phyloP scores from a whole-genome alignment of 2,113 vertebrate genomes.

The Uria aalge region DNA sequence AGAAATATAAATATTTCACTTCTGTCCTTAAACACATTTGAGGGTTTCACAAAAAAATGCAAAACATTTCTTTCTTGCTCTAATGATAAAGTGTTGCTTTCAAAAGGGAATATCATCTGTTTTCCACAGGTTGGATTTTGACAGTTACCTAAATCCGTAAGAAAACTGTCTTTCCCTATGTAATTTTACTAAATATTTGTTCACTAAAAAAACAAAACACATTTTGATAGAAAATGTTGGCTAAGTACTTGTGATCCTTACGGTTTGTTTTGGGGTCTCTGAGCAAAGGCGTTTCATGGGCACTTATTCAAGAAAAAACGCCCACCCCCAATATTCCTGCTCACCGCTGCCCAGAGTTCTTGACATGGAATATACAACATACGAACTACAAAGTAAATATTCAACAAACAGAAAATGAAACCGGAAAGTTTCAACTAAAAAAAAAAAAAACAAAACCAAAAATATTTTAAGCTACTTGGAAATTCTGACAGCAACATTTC shows the following conservation, averaged over 20 bases:
- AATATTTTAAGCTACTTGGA: neutral
- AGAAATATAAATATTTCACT: neutral
- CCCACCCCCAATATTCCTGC: neutral
- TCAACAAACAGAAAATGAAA: neutral
- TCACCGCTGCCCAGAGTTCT: neutral
- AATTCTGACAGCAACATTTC: neutral
- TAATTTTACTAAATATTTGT: neutral
- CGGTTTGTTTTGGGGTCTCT: neutral
- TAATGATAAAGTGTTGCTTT: neutral
- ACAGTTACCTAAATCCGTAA: neutral
- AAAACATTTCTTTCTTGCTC: neutral
- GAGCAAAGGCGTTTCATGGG: neutral
- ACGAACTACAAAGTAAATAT: accelerated
- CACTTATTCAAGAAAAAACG: no score
- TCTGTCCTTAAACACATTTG: neutral
- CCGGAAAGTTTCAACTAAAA: neutral
- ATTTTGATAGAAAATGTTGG: neutral
- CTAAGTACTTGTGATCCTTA: neutral
- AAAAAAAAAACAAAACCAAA: no score
- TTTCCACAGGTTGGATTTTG: neutral
- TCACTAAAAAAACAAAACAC: neutral
- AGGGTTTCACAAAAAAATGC: neutral
- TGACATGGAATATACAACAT: neutral
- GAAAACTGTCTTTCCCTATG: neutral
- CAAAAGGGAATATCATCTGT: neutral